Evolutionary conservation across 2,797 vertebrate species (phyloP).

Genomic region (Leptoclinus maculatus): DNA sequence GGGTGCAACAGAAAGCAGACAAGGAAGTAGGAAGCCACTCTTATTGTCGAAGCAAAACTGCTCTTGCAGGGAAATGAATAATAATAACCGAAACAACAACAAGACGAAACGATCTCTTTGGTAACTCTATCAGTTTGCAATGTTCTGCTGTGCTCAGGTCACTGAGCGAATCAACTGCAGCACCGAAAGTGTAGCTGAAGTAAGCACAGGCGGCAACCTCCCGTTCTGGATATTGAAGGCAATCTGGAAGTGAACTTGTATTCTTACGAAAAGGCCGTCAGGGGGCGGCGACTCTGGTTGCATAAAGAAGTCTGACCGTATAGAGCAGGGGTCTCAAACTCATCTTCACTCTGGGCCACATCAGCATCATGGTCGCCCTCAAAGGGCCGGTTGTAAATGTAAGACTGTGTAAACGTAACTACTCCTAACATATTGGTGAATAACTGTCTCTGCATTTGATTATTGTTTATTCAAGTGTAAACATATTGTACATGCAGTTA

Average conservation of each 20-base stretch:
- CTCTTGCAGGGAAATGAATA: neutral
- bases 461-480: too few species aligned
- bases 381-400: too few species aligned
- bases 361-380: too few species aligned
- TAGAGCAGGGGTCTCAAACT: too few species aligned
- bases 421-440: too few species aligned
- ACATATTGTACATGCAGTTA: too few species aligned
- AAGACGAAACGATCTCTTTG: neutral
- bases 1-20: neutral
- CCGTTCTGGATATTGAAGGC: neutral
- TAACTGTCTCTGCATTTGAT: too few species aligned
- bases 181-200: neutral
- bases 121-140: neutral
- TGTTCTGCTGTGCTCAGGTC: slow-evolving; percentile 14
- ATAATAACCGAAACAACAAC: neutral
- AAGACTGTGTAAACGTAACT: too few species aligned
- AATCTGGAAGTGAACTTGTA: neutral
- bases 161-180: slow-evolving; percentile 8
- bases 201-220: neutral
- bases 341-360: too few species aligned
- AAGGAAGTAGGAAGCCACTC: neutral
- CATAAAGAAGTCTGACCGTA: too few species aligned
- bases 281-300: too few species aligned
- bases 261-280: too few species aligned
- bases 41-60: neutral